Base-by-base conservation (phyloP, 2,113 vertebrate species). In the Gallinago jamesoni region DNA sequence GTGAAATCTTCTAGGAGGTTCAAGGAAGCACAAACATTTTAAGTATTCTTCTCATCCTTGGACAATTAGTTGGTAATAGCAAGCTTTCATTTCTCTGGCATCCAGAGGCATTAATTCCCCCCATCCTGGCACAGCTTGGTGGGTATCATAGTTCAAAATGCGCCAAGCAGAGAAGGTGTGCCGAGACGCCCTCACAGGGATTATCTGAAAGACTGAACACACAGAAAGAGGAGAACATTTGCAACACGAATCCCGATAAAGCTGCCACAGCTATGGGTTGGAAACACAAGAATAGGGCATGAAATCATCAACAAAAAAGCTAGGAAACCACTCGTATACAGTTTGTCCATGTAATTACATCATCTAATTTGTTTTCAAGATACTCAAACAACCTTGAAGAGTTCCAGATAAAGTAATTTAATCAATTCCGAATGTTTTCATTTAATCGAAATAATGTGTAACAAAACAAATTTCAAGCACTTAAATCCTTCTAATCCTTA, bases 401-500 rank as follows among this genome's bases (percentile, higher is more conserved):
- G 73, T 67, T 89, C 74, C 74, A 92, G 55, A 86, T 89, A 95
- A 96, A 94, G 67, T 84, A 78, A 94, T 81, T 93, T 87, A 93
- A 90, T 89, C 53, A 89, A 97, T 72, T 84, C 85, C 59, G 45
- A 96, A 97, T 96, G 87, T 93, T 97, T 97, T 96, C 68, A 93
- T 96, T 97, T 97, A 97, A 98, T 96, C 87, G 97, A 97, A 97
- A 96, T 95, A 97, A 93, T 68, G 57, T 95, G 95, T 80, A 98
- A 95, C 94, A 97, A 97, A 95, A 96, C 95, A 95, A 97, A 95
- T 97, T 98, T 94, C 96, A 96, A 95, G 90, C 86, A 96, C 53
- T 81, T 97, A 97, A 98, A 94, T 94, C 92, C 85, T 93, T 87
- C 53, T 97, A 98, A 97, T 97, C 93, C 96, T 60, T 70, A 94